Percentiles rank a stretch among this genome's conserved stretches.
Evolutionary conservation across 1,140 invertebrate genomes (phyloP).

Genomic region (Stegodyphus dumicola): DNA sequence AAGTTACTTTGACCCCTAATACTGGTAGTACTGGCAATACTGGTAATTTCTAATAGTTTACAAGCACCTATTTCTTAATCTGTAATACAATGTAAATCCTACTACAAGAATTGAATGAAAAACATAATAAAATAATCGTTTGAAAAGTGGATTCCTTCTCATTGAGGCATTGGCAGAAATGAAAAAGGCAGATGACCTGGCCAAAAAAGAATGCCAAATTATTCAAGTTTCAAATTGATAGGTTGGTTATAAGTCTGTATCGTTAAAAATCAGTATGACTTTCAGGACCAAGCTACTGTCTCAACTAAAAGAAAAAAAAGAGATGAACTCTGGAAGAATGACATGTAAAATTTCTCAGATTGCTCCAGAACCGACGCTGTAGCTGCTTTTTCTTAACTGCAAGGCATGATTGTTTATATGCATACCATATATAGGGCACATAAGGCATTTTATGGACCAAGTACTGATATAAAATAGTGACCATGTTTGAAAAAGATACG

Average conservation of each 20-base stretch:
- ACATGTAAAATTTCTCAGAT: not conserved
- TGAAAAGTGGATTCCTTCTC: not conserved
- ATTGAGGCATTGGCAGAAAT: not conserved
- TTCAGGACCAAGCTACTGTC: not conserved
- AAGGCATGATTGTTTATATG: constrained; percentile 1
- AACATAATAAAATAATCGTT: not conserved
- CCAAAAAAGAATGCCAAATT: not conserved
- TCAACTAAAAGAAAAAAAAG: not conserved
- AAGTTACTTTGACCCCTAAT: not conserved
- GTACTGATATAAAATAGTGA: too few relatives aligned
- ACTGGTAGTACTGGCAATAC: not conserved
- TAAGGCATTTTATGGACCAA: too few relatives aligned
- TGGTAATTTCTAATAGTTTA: not conserved
- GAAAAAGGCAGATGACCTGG: not conserved
- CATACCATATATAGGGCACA: not conserved
- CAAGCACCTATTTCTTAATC: not conserved
- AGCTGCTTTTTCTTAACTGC: not conserved
- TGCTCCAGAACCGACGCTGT: not conserved
- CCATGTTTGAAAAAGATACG: too few relatives aligned
- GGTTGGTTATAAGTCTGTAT: not conserved
- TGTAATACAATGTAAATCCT: not conserved
- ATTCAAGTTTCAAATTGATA: not conserved
- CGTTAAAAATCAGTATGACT: not conserved
- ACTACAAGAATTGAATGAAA: not conserved
- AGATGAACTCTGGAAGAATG: not conserved